A percentile compares a stretch with the other conserved stretches of the same genome.
These are phyloP conservation scores for Eupithecia inturbata DNA, from an alignment of 2,888 invertebrate genomes.

Conservation along the genomic window DNA sequence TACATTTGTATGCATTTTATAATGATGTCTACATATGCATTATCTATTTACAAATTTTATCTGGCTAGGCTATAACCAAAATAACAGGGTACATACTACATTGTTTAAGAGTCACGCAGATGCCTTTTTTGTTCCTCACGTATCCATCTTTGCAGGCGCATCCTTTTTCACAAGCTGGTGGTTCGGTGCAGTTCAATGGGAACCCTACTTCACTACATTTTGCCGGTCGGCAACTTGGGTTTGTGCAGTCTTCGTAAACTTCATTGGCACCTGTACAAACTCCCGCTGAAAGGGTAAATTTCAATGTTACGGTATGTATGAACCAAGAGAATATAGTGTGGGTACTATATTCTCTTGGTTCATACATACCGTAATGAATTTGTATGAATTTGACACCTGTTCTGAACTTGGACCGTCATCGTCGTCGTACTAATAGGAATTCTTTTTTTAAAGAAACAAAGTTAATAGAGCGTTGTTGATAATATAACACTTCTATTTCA, in stretches of 20 bases:
- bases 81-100: slow-evolving; percentile 50
- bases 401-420: too few species aligned
- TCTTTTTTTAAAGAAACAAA: too few species aligned
- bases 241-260: slow-evolving; percentile 44
- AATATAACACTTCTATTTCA: too few species aligned
- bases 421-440: too few species aligned
- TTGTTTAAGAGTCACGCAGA: slow-evolving; percentile 47
- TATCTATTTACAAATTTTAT: neutral
- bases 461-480: too few species aligned
- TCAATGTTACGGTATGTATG: neutral
- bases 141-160: slow-evolving; percentile 49
- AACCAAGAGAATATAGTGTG: too few species aligned
- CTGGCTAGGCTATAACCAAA: neutral
- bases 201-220: slow-evolving; percentile 49
- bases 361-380: too few species aligned
- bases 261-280: slow-evolving; percentile 44
- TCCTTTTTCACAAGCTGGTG: slow-evolving; percentile 32
- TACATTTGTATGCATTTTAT: neutral
- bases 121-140: slow-evolving; percentile 42
- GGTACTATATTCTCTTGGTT: too few species aligned
- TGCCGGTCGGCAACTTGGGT: slow-evolving; percentile 38
- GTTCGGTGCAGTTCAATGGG: slow-evolving; percentile 40
- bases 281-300: slow-evolving; percentile 29
- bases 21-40: neutral
- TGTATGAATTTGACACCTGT: too few species aligned